A percentile compares a stretch with the other conserved stretches of the same genome.
Conservation (phyloP, 2,888 invertebrate genomes). For the Hypsopygia costalis region DNA sequence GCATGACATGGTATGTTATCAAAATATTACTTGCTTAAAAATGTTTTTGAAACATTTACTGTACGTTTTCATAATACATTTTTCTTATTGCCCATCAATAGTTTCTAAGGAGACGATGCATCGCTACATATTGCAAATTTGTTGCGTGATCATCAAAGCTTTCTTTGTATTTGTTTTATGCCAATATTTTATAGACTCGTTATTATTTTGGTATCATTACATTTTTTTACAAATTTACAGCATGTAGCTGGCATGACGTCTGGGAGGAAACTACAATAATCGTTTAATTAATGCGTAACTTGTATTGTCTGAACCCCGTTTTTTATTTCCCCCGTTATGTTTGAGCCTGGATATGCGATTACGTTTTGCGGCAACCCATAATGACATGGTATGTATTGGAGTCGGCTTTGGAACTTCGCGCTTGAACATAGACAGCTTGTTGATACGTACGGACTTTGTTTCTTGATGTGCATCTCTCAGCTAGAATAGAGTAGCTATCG, state of each 20-base stretch:
- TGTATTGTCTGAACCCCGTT: constrained; percentile 32
- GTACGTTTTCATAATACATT: no score
- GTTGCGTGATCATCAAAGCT: neutral
- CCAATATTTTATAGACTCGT: neutral
- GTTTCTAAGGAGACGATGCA: neutral
- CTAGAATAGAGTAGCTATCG: no score
- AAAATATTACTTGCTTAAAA: neutral
- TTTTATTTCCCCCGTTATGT: constrained; percentile 42
- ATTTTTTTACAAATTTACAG: constrained; percentile 9
- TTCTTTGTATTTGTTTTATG: constrained; percentile 1
- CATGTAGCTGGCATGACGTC: constrained; percentile 9
- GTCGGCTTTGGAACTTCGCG: constrained; percentile 13
- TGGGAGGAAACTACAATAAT: neutral
- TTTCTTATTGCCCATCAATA: no score
- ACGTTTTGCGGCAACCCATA: constrained; percentile 37
- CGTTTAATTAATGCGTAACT: constrained; percentile 3
- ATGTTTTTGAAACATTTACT: neutral
- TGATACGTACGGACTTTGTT: neutral
- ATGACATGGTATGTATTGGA: constrained; percentile 48
- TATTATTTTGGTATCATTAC: neutral
- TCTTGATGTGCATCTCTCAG: neutral
- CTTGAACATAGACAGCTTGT: constrained; percentile 10
- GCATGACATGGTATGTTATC: no score
- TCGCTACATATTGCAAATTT: constrained; percentile 12
- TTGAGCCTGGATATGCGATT: constrained; percentile 58